Evolutionary conservation across 2,888 invertebrate species (phyloP), one percentile per base, ranked within the genome.

Genomic region (Lymantria monacha): DNA sequence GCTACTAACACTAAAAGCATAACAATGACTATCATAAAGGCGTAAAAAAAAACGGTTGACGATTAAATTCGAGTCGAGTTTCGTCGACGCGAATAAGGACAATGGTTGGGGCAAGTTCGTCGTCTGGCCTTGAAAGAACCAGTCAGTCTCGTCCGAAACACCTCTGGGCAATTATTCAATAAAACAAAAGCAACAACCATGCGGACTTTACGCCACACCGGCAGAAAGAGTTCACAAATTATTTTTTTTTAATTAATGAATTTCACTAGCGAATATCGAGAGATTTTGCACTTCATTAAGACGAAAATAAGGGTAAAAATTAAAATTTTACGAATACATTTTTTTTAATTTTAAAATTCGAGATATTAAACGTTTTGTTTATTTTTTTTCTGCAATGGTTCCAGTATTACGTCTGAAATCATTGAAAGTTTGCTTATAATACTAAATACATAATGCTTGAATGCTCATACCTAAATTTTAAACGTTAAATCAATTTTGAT

Each of bases 131-230:
- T 91, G 91, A 76, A 64, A 74, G 78, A 91, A 91, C 91, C 91
- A 86, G 91, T 89, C 83, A 70, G 79, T 83, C 82, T 78, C 85
- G 85, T 81, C 89, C 90, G 83, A 88, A 91, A 88, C 90, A 86
- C 87, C 85, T 86, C 85, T 80, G 81, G 82, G 86, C 89, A 87
- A 90, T 90, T 90, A 90, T 90, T 89, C 86, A 90, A 90, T 88
- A 87, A 90, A 87, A 91, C 90, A 90, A 90, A 90, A 87, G 83
- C 87, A 83, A 81, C 84, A 76, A 69, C 63, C 77, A 69, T 61
- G 74, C 74, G 74, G 76, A 74, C 75, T 87, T 85, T 83, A 84
- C 88, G 83, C 85, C 83, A 85, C 80, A 75, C 59, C 69, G 69
- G 67, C 79, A 76, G 79, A 83, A 85, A 64, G 80, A 71, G 81